Conservation (phyloP, 2,888 invertebrate genomes). For the Vannuccia rotundouncinata region DNA sequence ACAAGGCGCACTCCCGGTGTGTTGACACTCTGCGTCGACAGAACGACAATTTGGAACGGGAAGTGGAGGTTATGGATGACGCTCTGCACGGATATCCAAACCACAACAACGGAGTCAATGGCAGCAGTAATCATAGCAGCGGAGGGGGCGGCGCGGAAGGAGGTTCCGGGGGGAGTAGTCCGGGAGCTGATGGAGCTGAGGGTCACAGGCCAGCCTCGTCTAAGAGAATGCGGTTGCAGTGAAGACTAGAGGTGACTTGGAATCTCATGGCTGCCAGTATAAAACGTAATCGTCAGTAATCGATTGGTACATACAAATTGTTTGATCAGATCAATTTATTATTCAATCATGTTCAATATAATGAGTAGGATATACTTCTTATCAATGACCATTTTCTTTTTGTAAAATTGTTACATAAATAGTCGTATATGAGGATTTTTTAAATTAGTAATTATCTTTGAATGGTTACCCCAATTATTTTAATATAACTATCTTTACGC, state of each 20-base stretch:
- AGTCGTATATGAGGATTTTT: too few relatives aligned
- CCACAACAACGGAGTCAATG: neutral
- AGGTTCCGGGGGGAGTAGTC: neutral
- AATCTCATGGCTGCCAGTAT: neutral
- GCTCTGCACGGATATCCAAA: neutral
- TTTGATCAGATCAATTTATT: too few relatives aligned
- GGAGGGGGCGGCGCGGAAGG: neutral
- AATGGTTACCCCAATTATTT: too few relatives aligned
- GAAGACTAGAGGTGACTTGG: neutral
- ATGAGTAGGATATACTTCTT: too few relatives aligned
- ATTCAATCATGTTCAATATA: too few relatives aligned
- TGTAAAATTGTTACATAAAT: too few relatives aligned
- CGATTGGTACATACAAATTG: too few relatives aligned
- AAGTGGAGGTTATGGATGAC: neutral
- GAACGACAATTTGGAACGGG: constrained; percentile 5
- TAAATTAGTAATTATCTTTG: too few relatives aligned
- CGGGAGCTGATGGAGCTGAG: neutral
- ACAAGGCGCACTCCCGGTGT: constrained; percentile 28
- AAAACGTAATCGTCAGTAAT: too few relatives aligned
- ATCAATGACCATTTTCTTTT: too few relatives aligned
- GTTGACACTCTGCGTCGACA: constrained; percentile 21
- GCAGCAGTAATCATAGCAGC: neutral
- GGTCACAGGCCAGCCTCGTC: neutral
- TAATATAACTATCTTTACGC: too few relatives aligned
- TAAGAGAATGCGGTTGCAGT: constrained; percentile 6